Percentiles rank a stretch among this genome's conserved stretches.
Conservation (phyloP, 2,888 invertebrate species). For the Synergus itoensis region DNA sequence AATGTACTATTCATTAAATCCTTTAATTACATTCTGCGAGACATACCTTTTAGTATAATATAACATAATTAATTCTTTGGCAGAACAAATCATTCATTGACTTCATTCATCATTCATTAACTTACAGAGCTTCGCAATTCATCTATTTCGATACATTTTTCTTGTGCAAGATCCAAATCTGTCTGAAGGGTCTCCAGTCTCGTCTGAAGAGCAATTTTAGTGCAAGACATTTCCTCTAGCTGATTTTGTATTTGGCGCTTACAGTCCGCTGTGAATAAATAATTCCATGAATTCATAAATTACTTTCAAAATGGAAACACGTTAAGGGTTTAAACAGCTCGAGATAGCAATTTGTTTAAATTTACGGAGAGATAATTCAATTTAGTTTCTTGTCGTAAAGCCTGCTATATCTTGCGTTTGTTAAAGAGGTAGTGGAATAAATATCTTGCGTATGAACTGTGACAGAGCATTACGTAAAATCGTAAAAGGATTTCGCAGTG, state of each 20-base stretch:
- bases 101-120: no score
- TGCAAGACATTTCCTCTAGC: conserved; percentile 55
- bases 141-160: conserved; percentile 3
- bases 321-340: not conserved
- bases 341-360: not conserved
- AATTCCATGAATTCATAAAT: not conserved
- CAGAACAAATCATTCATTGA: not conserved
- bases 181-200: not conserved
- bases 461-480: not conserved
- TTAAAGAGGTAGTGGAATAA: not conserved
- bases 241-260: conserved; percentile 59
- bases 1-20: not conserved
- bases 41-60: no score
- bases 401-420: not conserved
- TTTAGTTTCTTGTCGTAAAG: not conserved
- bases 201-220: conserved; percentile 59
- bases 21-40: not conserved
- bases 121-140: not conserved
- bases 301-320: no score
- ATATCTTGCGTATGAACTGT: not conserved
- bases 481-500: conserved; percentile 18
- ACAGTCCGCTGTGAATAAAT: conserved; percentile 54
- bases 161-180: not conserved
- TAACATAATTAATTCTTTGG: no score
- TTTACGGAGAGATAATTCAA: not conserved